Evolutionary conservation across 2,113 vertebrate species (phyloP), one percentile per base, ranked within the genome.

Genomic region (Macrotis lagotis): DNA sequence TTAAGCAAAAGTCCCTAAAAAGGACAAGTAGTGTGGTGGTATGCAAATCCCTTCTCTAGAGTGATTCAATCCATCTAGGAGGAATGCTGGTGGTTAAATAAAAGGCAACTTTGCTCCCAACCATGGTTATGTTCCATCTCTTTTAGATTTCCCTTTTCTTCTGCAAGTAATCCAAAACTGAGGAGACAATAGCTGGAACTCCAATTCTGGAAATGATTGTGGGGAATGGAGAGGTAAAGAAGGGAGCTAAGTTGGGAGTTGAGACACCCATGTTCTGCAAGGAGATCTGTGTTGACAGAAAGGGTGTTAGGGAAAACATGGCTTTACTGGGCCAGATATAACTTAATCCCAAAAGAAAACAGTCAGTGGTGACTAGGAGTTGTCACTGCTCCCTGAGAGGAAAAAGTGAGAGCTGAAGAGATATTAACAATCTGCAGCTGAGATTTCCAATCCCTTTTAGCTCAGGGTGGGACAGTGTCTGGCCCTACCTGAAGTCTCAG

Each of bases 261-360:
- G 1, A 95, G 52, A 28, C 51, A 25, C 22, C n/a, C 92, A 44
- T 91, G 55, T 74, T 91, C n/a, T 91, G 48, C 53, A 47, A 96
- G 90, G 59, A 14, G 25, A 44, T 83, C 52, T 91, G 1, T 97
- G 55, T 96, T 97, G 96, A 94, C 93, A 74, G 93, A 97, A 94
- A 98, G 91, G 95, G 95, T 66, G 94, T 97, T 93, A 96, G 44
- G 51, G 93, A 83, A 94, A 97, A 96, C 48, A 53, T 44, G 49
- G 52, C 90, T 95, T 51, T 96, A 93, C 47, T 6, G 26, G 37
- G 49, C 5, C 26, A 96, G 94, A 97, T 94, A 96, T 6, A 48
- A 48, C 28, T 93, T 93, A 49, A 95, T 52, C 92, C 90, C 37
- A 0, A 51, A 48, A 44, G 19, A 90, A 97, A 96, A 93, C 92